Base-by-base conservation (phyloP, 64 coral and sea anemone genomes). In the Porites lutea region DNA sequence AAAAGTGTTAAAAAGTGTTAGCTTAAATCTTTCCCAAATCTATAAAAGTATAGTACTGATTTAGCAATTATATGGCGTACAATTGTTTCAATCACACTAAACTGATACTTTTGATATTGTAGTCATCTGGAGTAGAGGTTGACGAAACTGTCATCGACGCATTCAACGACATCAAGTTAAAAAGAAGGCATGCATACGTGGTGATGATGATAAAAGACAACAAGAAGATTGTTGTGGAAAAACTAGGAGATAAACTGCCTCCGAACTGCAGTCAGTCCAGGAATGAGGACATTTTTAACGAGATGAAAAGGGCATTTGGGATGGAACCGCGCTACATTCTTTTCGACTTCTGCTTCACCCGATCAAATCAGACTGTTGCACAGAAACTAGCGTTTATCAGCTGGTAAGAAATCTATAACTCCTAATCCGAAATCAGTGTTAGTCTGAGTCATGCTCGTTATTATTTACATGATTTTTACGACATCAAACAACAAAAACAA, bases 171-270 rank as follows among this genome's bases (percentile, higher is more conserved):
- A 69, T 67, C 81, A 84, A 84, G 37, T 4, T 84, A 13, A 84
- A 84, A 47, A 84, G 48, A 52, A 68, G 81, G 63, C 81, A 84
- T 52, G 81, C 81, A 19, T 84, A 84, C 9, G 81, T 68, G 16
- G 81, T 84, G 63, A 84, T 84, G 81, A 84, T 68, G 81, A 84
- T 84, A 27, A 84, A 52, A 52, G 81, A 84, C 43, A 84, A 51
- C 8, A 84, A 84, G 59, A 84, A 69, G 81, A 84, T 84, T 18
- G 47, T 84, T 11, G 81, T 84, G 1, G 81, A 84, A 3, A 65
- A 46, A 18, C 10, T 84, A 18, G 81, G 81, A 21, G 81, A 84
- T 52, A 84, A 84, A 65, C 81, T 84, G 6, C 81, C 81, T 52
- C 44, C 0, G 0, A 67, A 84, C 81, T 84, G 81, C 62, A 21